Percentiles rank a stretch among this genome's conserved stretches.
Conservation (phyloP, 2,888 invertebrate species). For the Latrodectus hesperus region DNA sequence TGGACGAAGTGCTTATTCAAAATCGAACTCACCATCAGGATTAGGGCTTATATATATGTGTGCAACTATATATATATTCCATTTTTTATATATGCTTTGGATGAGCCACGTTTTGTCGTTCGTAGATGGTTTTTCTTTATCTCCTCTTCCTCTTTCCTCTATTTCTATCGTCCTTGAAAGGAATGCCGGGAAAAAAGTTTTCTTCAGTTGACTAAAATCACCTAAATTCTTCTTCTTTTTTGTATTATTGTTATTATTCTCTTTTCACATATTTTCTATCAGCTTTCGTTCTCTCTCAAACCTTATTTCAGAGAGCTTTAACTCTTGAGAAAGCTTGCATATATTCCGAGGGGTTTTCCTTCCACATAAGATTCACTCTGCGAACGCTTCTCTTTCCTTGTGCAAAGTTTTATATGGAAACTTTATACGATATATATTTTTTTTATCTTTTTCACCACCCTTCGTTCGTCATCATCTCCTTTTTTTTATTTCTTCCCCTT, state of each 20-base stretch:
- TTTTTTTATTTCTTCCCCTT: conserved; percentile 49
- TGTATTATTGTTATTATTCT: conserved; percentile 50
- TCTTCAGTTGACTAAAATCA: conserved; percentile 69
- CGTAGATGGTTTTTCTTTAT: conserved; percentile 14
- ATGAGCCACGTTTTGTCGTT: conserved; percentile 61
- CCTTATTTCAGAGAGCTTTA: conserved; percentile 68
- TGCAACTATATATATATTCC: neutral
- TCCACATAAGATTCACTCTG: conserved; percentile 14
- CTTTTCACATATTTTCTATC: conserved; percentile 60
- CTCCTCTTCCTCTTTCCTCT: conserved; percentile 13
- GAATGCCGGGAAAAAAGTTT: conserved; percentile 16
- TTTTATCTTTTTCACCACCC: conserved; percentile 18
- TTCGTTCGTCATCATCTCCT: conserved; percentile 58
- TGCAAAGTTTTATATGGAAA: conserved; percentile 64
- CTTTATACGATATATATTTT: conserved; percentile 29
- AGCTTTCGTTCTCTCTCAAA: conserved; percentile 18
- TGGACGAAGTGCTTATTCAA: conserved; percentile 60
- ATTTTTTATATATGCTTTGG: conserved; percentile 45
- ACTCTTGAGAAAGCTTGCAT: conserved; percentile 67
- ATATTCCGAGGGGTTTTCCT: conserved; percentile 52
- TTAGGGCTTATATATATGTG: conserved; percentile 19
- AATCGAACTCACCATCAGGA: conserved; percentile 55
- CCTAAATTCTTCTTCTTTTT: conserved; percentile 50
- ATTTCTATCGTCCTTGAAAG: conserved; percentile 20
- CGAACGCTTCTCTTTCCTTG: conserved; percentile 6